These are phyloP conservation scores for Gallinago nigripennis DNA, from an alignment of 2,797 vertebrate genomes.

Conservation along the genomic window DNA sequence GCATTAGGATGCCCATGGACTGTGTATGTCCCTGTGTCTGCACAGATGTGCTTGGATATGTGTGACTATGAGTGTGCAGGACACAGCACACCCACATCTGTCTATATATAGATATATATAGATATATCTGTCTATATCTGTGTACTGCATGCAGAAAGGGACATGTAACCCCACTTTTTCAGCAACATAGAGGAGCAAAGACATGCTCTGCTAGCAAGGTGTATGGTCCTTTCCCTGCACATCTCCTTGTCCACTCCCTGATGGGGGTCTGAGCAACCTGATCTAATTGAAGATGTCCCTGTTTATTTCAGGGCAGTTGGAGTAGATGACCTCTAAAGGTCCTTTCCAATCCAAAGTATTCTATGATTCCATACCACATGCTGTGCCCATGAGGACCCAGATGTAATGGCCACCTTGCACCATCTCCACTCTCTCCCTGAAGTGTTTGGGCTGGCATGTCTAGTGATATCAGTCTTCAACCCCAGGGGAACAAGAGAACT, in stretches of 20 bases:
- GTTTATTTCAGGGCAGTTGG: not conserved
- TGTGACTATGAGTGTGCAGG: not conserved
- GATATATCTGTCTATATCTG: not conserved
- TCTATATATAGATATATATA: no score
- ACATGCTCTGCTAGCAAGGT: not conserved
- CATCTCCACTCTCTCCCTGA: not conserved
- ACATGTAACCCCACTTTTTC: not conserved
- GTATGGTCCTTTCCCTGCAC: not conserved
- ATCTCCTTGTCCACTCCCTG: not conserved
- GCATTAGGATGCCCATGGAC: no score
- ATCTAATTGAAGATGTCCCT: not conserved
- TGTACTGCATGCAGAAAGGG: not conserved
- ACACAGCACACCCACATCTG: not conserved
- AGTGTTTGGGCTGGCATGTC: not conserved
- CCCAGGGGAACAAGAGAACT: not conserved
- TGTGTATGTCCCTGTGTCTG: not conserved
- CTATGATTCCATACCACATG: not conserved
- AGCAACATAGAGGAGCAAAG: not conserved
- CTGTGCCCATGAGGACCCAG: not conserved
- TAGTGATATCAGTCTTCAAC: fast-evolving
- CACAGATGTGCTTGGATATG: not conserved
- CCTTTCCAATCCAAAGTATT: not conserved
- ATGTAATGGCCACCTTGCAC: not conserved
- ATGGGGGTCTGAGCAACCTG: not conserved
- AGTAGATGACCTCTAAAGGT: not conserved